phyloP scores from a whole-genome alignment of 2,888 invertebrate genomes.

The Actias luna region DNA sequence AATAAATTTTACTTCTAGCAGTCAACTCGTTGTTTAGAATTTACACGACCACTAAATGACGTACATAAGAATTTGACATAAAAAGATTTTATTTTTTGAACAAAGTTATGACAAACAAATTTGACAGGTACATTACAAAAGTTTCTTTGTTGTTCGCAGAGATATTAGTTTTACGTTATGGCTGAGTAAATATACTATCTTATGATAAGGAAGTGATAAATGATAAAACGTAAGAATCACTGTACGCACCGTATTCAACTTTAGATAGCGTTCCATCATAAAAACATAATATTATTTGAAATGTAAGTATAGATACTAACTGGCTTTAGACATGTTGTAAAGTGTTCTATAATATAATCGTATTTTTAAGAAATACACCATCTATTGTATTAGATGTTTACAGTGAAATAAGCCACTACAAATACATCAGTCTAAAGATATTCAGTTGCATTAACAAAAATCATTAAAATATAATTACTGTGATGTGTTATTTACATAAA shows the following conservation, averaged over 20 bases:
- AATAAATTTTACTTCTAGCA: too few species aligned
- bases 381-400: not conserved
- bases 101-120: not conserved
- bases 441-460: not conserved
- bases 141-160: not conserved
- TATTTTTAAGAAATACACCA: not conserved
- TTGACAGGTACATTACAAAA: not conserved
- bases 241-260: conserved; percentile 1
- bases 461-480: not conserved
- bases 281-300: not conserved
- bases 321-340: not conserved
- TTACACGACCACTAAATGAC: too few species aligned
- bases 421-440: not conserved
- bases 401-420: not conserved
- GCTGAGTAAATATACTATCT: conserved; percentile 2
- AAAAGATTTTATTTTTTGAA: not conserved
- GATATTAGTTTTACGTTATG: not conserved
- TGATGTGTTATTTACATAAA: conserved; percentile 4
- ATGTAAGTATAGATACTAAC: not conserved
- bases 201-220: conserved; percentile 4
- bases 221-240: conserved; percentile 10
- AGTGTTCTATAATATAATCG: not conserved
- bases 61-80: too few species aligned
- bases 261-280: conserved; percentile 1
- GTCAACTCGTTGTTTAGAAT: too few species aligned